Conservation (phyloP, 2,113 vertebrate genomes). For the Eudyptes chrysolophus region DNA sequence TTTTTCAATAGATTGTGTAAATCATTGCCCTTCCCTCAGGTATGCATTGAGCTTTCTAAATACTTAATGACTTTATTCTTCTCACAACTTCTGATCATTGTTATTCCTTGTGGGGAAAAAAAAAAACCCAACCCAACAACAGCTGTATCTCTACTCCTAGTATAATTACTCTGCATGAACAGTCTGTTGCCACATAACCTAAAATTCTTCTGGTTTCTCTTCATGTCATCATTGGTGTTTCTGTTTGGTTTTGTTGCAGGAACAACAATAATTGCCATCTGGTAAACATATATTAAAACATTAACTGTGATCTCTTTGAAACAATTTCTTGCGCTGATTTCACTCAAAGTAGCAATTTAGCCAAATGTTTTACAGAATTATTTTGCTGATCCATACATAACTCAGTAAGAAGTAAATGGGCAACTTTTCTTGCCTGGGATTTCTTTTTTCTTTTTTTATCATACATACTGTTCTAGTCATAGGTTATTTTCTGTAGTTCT, state of each 20-base stretch:
- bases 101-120: not conserved
- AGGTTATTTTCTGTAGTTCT: not conserved
- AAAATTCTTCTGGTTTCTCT: slow-evolving; percentile 5
- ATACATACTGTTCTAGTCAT: not conserved
- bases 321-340: not conserved
- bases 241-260: not conserved
- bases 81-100: not conserved
- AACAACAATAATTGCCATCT: not conserved
- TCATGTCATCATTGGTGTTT: not conserved
- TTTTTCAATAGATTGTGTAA: not conserved
- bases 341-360: not conserved
- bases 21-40: not conserved
- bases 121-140: not conserved
- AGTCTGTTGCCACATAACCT: not conserved
- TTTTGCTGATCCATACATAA: not conserved
- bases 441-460: not conserved
- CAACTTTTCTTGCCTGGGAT: not conserved
- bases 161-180: not conserved
- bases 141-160: not conserved
- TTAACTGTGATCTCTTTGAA: not conserved
- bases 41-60: not conserved
- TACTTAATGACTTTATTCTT: not conserved
- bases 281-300: not conserved
- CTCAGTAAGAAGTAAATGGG: not conserved
- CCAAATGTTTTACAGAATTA: not conserved